Conservation (phyloP, 2,888 invertebrate species). For the Lasioglossum pauxillum region DNA sequence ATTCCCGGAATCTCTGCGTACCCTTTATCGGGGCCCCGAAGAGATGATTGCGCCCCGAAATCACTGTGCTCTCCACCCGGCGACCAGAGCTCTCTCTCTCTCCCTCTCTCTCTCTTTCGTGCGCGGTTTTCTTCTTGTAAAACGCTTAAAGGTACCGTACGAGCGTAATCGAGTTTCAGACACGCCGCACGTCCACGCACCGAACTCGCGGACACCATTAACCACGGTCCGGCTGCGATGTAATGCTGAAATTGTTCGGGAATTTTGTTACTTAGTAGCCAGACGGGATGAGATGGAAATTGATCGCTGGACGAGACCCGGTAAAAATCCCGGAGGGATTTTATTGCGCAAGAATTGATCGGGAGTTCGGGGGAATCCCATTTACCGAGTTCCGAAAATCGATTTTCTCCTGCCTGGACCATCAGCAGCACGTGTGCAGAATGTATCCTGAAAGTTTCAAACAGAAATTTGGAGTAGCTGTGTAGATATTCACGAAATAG, state of each 20-base stretch:
- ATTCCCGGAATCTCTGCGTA: slow-evolving; percentile 47
- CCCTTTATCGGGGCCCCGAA: slow-evolving; percentile 20
- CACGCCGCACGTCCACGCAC: neutral
- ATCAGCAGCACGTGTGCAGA: neutral
- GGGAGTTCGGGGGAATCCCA: neutral
- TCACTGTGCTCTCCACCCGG: slow-evolving; percentile 20
- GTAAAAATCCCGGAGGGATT: neutral
- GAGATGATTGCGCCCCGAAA: slow-evolving; percentile 44
- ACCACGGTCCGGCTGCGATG: neutral
- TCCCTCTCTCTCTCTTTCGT: neutral
- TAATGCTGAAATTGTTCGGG: neutral
- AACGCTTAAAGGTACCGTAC: slow-evolving; percentile 38
- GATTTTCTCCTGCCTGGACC: neutral
- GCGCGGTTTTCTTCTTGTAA: slow-evolving; percentile 8
- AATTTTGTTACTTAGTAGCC: neutral
- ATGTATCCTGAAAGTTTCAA: neutral
- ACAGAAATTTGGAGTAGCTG: neutral
- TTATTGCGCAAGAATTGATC: neutral
- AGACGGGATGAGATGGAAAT: neutral
- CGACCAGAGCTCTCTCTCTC: neutral
- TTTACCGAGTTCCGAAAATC: neutral
- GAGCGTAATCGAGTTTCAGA: slow-evolving; percentile 16
- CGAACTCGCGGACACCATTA: slow-evolving; percentile 8
- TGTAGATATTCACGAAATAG: neutral
- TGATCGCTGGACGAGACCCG: slow-evolving; percentile 6